A percentile compares a stretch with the other conserved stretches of the same genome.
phyloP scores from a whole-genome alignment of 2,888 invertebrate species.

The Ryuthela nishihirai region DNA sequence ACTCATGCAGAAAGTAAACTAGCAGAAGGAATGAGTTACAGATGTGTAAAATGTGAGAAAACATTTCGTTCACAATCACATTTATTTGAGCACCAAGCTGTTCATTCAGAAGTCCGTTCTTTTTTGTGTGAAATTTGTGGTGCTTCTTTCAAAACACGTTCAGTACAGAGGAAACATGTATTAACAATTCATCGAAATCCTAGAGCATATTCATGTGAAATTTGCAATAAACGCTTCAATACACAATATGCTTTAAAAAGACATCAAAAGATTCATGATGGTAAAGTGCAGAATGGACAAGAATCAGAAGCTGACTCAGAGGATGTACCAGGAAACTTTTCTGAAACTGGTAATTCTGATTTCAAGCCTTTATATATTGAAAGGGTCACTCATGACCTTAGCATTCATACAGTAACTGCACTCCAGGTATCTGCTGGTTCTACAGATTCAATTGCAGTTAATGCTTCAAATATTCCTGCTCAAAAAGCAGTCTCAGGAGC shows the following conservation, averaged over 20 bases:
- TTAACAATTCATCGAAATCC: conserved; percentile 52
- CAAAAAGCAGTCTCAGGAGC: conserved; percentile 1
- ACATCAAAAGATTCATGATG: conserved; percentile 48
- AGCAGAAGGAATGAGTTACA: conserved; percentile 36
- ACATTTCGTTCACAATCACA: conserved; percentile 51
- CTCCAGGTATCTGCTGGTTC: not conserved
- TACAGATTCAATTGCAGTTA: not conserved
- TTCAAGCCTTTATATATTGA: not conserved
- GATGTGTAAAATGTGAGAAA: conserved; percentile 49
- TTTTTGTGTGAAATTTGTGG: conserved; percentile 57
- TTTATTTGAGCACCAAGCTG: conserved; percentile 49
- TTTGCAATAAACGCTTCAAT: conserved; percentile 51
- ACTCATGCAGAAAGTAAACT: conserved; percentile 49
- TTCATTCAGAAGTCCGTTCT: conserved; percentile 53
- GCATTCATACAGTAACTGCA: not conserved
- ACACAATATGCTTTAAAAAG: conserved; percentile 51
- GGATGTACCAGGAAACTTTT: not conserved
- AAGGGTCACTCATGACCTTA: not conserved
- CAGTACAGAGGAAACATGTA: conserved; percentile 52
- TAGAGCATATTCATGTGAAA: conserved; percentile 47
- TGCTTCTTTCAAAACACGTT: conserved; percentile 54
- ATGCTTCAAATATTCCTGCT: conserved; percentile 5
- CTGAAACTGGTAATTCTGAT: not conserved
- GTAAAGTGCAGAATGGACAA: not conserved
- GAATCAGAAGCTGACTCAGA: not conserved